Evolutionary conservation across 2,113 vertebrate genomes (phyloP).

Genomic region (Gulo gulo): DNA sequence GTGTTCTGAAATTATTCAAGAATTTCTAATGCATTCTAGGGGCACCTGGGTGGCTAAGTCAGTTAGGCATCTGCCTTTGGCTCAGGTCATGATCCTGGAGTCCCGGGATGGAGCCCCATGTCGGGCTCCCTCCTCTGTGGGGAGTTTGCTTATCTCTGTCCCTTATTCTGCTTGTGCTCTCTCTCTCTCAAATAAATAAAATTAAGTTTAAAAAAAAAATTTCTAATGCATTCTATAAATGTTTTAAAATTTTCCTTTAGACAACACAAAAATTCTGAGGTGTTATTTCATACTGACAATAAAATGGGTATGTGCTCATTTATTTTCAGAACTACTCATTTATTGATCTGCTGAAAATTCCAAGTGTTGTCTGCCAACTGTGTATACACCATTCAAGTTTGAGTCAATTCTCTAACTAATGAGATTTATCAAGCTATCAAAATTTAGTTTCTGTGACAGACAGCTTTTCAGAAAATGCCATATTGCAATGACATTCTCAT

Average conservation of each 20-base stretch:
- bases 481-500: neutral
- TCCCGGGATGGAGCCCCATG: too few species aligned
- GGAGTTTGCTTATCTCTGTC: too few species aligned
- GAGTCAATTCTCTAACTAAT: neutral
- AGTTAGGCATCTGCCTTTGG: too few species aligned
- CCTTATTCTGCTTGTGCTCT: too few species aligned
- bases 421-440: constrained; percentile 29
- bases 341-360: neutral
- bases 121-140: too few species aligned
- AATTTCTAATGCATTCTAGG: neutral
- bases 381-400: neutral
- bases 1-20: neutral
- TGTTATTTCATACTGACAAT: neutral
- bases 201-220: neutral
- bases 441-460: neutral
- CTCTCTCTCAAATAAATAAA: too few species aligned
- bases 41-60: too few species aligned
- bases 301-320: neutral
- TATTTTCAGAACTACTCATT: neutral
- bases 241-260: neutral
- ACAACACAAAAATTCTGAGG: neutral
- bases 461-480: constrained; percentile 14
- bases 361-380: neutral
- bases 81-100: too few species aligned
- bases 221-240: neutral